Evolutionary conservation across 1,140 invertebrate genomes (phyloP), one percentile per base, ranked within the genome.

Genomic region (Caenorhabditis tropicalis): DNA sequence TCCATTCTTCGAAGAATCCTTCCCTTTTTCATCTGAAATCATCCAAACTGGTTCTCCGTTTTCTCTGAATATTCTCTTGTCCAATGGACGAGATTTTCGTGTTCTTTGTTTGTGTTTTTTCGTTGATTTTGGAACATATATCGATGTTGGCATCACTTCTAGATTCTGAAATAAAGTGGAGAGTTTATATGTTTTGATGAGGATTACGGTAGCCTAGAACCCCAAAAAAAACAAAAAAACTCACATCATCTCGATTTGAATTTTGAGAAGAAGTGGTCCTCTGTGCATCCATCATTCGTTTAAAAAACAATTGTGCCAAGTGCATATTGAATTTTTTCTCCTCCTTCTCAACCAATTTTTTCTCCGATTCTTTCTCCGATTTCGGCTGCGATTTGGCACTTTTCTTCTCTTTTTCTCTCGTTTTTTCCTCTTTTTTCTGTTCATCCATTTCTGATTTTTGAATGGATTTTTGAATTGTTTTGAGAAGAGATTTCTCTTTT

Each of bases 301-400:
- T 65, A 19, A 65, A 65, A 65, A 65, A 65, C 29, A 33, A 19
- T 19, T 65, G 58, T n/a, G 58, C 58, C 58, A 65, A n/a, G n/a
- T 33, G 29, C 58, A 65, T 65, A 65, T 65, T 33, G 29, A 65
- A 65, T 7, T 65, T 65, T n/a, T 65, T 65, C 7, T 65, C 58
- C 5, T 19, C 27, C 19, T 58, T 58, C 4, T 58, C 53, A 51
- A 51, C 16, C 15, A 0, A n/a, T 56, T n/a, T 9, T 9, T 36
- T 65, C 31, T 58, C 53, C 53, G 7, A 29, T 0, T 5, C 58
- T 36, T 65, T 21, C 16, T 65, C 58, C 31, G 19, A 21, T 51
- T 16, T 51, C 48, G n/a, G 43, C 43, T 9, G 43, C 43, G 9
- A 16, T 46, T 46, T 46, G 43, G 16, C 43, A 46, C 9, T 46